Evolutionary conservation across 2,888 invertebrate genomes (phyloP).

Genomic region (Dasypolia templi): DNA sequence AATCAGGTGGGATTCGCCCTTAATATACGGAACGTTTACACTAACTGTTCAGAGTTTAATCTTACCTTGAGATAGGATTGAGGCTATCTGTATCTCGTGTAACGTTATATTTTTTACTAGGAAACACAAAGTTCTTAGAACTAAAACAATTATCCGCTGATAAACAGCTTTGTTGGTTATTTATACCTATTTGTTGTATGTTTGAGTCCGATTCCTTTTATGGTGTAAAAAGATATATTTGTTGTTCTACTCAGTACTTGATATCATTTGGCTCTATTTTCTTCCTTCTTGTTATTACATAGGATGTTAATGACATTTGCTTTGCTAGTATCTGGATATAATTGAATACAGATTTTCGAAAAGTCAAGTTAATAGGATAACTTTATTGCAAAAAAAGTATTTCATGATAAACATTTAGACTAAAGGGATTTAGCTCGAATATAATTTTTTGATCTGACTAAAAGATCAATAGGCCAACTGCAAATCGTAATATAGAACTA

Average conservation of each 20-base stretch:
- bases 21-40: conserved; percentile 30
- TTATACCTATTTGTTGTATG: conserved; percentile 41
- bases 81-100: conserved; percentile 44
- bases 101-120: conserved; percentile 32
- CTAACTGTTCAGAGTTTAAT: background rate
- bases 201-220: background rate
- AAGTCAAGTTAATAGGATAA: no score
- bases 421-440: background rate
- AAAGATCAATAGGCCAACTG: background rate
- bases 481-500: conserved; percentile 12
- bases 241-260: background rate
- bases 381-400: no score
- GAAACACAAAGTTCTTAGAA: conserved; percentile 46
- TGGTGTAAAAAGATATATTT: background rate
- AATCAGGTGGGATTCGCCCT: no score
- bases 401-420: no score
- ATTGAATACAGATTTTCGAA: background rate
- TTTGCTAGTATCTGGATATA: background rate
- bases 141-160: conserved; percentile 46
- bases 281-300: background rate
- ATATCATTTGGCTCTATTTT: no score
- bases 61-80: conserved; percentile 25
- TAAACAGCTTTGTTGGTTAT: conserved; percentile 46
- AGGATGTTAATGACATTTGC: background rate
- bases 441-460: background rate